phyloP scores from a whole-genome alignment of 2,113 vertebrate genomes.

The human region GRCh38 chr18:44165001-44165500 shows the following conservation, averaged over 20 bases:
- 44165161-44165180: background rate
- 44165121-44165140: slow-evolving; percentile 7
- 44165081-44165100: background rate
- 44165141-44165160: background rate
- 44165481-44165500: slow-evolving; percentile 6
- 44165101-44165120: background rate
- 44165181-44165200: background rate
- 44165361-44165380: background rate
- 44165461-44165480: background rate
- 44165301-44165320: background rate
- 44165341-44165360: background rate
- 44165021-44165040: background rate
- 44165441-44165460: background rate
- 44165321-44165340: background rate
- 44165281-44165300: background rate
- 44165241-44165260: background rate
- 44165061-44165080: background rate
- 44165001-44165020: background rate
- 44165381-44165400: background rate
- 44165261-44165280: background rate
- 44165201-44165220: background rate
- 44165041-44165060: background rate
- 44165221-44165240: background rate
- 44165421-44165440: background rate
- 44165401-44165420: background rate